Conservation (phyloP, 2,888 invertebrate genomes). For the Leptopterna dolabrata region DNA sequence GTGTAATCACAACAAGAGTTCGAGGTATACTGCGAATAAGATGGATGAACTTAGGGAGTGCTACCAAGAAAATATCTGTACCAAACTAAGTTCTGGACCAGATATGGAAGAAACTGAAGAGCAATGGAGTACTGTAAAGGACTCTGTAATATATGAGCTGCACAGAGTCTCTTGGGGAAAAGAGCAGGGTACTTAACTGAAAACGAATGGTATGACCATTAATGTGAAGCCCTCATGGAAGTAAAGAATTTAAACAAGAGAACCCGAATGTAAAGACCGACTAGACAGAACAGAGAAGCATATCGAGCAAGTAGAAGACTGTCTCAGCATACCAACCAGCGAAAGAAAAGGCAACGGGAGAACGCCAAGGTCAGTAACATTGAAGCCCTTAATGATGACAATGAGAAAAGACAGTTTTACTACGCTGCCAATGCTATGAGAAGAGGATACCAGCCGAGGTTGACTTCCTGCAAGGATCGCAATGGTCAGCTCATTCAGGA, state of each 20-base stretch:
- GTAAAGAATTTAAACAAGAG: neutral
- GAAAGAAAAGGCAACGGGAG: neutral
- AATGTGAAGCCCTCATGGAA: neutral
- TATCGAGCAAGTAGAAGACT: neutral
- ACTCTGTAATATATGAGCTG: neutral
- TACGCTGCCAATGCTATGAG: too few species aligned
- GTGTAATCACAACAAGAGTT: too few species aligned
- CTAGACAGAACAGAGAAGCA: neutral
- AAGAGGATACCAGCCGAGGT: neutral
- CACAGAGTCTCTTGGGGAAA: neutral
- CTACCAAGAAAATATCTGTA: neutral
- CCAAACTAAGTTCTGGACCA: neutral
- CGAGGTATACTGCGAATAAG: too few species aligned
- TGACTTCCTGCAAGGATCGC: neutral
- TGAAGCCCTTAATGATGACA: neutral
- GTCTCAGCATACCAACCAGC: too few species aligned
- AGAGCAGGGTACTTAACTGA: neutral
- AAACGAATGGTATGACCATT: neutral
- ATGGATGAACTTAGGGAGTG: neutral
- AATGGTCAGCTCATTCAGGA: neutral
- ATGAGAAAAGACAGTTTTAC: neutral
- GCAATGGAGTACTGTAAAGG: neutral
- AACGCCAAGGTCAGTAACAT: neutral
- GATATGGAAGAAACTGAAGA: neutral
- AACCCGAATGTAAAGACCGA: neutral